Base-by-base conservation (phyloP, 2,797 vertebrate species). In the Myiotriccus ornatus region DNA sequence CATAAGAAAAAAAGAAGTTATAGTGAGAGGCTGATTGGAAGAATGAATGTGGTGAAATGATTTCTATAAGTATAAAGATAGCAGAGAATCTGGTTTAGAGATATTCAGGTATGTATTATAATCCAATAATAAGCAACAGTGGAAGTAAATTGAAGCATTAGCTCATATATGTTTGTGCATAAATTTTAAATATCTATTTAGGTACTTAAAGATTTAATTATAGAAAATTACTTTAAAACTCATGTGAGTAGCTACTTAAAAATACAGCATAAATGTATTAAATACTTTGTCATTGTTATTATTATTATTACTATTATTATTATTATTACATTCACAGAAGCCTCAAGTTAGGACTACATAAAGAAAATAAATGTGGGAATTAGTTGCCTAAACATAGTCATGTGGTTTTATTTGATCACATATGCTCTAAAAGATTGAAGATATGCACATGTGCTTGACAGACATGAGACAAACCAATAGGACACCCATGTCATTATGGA, bases 91-190 rank as follows among this genome's bases (percentile, higher is more conserved):
- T 73, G 75, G 44, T 49, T 82, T 53, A 59, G 83, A 74, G 19
- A 37, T 7, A 46, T 43, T 44, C 1, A 4, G 10, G 3, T 56
- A 25, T 8, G 5, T 8, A 27, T 50, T 52, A 79, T 21, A 86
- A 63, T 47, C 7, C 8, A 73, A 17, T 15, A 71, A 30, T 20
- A 76, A 39, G 1, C 4, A 76, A 35, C 35, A 90, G 71, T 9
- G 76, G 27, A 81, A 88, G 14, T 34, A 60, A 90, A 65, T 32
- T 21, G 20, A 81, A 81, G 12, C 11, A 32, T 46, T 57, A 44
- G 0, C 4, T 74, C 46, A 12, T n/a, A 41, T 28, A 37, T 0
- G 0, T 23, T 1, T 32, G n/a, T 25, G 14, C 9, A 50, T 53
- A 34, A 53, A 73, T 55, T 85, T 32, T 73, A 76, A 52, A 5